phyloP scores from a whole-genome alignment of 2,888 invertebrate genomes.

The Stramonita haemastoma region DNA sequence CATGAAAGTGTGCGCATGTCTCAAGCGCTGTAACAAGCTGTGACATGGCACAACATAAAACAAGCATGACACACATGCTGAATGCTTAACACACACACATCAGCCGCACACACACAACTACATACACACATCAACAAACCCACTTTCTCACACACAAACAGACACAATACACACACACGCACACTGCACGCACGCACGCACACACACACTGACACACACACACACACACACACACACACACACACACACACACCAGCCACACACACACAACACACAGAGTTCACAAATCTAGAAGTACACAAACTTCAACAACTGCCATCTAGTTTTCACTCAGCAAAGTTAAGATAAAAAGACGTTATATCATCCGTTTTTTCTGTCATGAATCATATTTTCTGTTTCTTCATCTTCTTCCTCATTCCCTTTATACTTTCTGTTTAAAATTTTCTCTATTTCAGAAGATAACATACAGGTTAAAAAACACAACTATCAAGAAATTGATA shows the following conservation, averaged over 20 bases:
- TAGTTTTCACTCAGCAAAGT: neutral
- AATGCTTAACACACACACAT: neutral
- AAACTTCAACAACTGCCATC: neutral
- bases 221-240: neutral
- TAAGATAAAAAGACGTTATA: neutral
- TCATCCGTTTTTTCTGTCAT: neutral
- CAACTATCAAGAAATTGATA: no score
- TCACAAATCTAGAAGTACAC: neutral
- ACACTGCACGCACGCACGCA: neutral
- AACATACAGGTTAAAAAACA: no score
- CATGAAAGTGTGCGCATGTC: neutral
- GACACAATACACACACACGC: neutral
- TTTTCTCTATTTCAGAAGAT: no score
- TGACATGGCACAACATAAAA: no score
- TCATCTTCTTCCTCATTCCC: no score
- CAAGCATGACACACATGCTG: neutral
- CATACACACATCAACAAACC: neutral
- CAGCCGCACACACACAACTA: neutral
- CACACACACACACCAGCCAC: neutral
- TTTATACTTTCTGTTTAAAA: no score
- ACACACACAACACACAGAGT: slow-evolving; percentile 64
- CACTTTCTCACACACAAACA: neutral
- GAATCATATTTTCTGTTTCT: no score
- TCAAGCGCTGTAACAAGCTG: no score
- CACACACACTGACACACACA: neutral